Percentiles rank a stretch among this genome's conserved stretches.
Evolutionary conservation across 2,113 vertebrate species (phyloP).

Genomic region (Bubo scandiacus): DNA sequence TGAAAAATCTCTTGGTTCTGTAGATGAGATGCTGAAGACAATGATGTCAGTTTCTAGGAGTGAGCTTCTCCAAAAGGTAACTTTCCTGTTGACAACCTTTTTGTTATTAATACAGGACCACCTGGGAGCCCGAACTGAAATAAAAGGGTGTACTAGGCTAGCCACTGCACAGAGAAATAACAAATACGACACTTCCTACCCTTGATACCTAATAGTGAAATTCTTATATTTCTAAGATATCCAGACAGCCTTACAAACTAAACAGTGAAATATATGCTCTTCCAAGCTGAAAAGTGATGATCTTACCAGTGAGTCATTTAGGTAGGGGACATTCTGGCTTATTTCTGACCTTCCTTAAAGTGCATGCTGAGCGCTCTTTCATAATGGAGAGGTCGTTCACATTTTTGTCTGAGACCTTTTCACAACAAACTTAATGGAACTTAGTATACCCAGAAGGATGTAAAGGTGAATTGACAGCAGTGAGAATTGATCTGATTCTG

Average conservation of each 20-base stretch:
- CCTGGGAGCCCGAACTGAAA: not conserved
- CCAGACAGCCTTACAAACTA: not conserved
- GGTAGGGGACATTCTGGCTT: not conserved
- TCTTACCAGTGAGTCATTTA: not conserved
- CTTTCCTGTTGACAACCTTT: not conserved
- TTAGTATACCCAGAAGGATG: not conserved
- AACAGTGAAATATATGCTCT: not conserved
- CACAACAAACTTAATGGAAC: not conserved
- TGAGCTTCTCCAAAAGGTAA: conserved; percentile 85
- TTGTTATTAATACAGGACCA: not conserved
- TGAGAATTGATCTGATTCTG: not conserved
- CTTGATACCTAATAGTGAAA: not conserved
- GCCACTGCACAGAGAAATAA: not conserved
- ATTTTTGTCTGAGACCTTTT: not conserved
- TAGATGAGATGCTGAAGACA: conserved; percentile 86
- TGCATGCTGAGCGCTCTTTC: not conserved
- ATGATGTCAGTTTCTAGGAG: conserved; percentile 87
- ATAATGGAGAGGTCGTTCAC: not conserved
- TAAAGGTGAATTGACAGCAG: not conserved
- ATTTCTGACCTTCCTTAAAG: not conserved
- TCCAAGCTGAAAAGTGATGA: not conserved
- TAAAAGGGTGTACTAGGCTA: not conserved
- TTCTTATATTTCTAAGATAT: not conserved
- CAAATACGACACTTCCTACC: not conserved
- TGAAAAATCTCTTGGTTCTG: conserved; percentile 81